A percentile compares a stretch with the other conserved stretches of the same genome.
phyloP scores from a whole-genome alignment of 2,113 vertebrate genomes.

The Heptranchias perlo region DNA sequence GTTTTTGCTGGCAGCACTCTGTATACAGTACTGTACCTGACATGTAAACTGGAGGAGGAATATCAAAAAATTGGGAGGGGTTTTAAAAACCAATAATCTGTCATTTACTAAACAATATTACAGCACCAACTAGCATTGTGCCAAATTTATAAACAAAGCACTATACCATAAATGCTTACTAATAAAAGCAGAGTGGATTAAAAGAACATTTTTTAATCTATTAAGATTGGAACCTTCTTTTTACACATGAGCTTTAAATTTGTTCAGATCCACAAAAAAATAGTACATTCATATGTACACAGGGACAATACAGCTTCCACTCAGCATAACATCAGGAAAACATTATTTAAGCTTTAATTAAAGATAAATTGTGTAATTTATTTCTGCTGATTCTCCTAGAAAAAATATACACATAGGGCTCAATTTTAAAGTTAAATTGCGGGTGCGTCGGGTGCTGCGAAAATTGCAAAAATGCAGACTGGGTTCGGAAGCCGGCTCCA shows the following conservation, averaged over 20 bases:
- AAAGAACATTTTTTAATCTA: not conserved
- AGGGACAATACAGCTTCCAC: not conserved
- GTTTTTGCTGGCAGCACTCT: constrained; percentile 22
- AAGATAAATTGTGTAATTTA: not conserved
- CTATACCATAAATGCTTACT: not conserved
- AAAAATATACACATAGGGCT: too few relatives aligned
- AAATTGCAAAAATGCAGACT: too few relatives aligned
- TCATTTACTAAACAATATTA: not conserved
- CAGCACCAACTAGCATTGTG: not conserved
- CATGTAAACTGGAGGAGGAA: not conserved
- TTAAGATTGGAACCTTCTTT: not conserved
- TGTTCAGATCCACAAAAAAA: not conserved
- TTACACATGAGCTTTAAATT: not conserved
- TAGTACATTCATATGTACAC: not conserved
- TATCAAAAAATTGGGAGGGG: constrained; percentile 4
- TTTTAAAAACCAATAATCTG: constrained; percentile 4
- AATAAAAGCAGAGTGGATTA: not conserved
- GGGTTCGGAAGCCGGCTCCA: too few relatives aligned
- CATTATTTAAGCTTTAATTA: not conserved
- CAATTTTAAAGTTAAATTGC: too few relatives aligned
- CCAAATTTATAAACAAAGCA: not conserved
- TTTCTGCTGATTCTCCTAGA: not conserved
- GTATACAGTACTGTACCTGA: not conserved
- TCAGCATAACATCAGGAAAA: not conserved
- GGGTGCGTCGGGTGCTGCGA: too few relatives aligned